Base-by-base conservation (phyloP, 1,140 invertebrate genomes). In the Drosophila orosa region DNA sequence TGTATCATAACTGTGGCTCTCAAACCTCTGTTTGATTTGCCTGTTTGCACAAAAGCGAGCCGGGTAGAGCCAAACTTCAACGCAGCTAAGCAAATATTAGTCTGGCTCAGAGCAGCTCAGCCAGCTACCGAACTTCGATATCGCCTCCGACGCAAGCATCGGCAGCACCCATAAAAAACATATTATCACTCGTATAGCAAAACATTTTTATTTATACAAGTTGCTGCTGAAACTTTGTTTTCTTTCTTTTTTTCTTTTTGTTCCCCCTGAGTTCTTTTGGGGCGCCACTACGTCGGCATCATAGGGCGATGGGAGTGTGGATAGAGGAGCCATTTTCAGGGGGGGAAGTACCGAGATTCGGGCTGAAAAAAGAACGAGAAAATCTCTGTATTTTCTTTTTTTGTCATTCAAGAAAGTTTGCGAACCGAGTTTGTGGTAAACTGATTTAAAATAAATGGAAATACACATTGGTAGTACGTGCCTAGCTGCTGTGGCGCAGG, bases 81-180 rank as follows among this genome's bases (percentile, higher is more conserved):
- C 69, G 86, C 82, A 86, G 83, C 83, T 86, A 86, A 79, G 59
- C 82, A 79, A 86, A 86, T 86, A 86, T 86, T 86, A 79, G 50
- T 54, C 54, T 44, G 86, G 83, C 78, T 87, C 82, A 79, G 60
- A 61, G 61, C 61, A 52, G 76, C 48, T 63, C 55, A 57, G 62
- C 47, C 45, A 66, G 61, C 47, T 33, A 57, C 31, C 65, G 65
- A 71, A 71, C 67, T 71, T 55, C 65, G n/a, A 40, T 60, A 42
- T 56, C 35, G 22, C 22, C 22, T 17, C 31, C 15, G 15, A 31
- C 44, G 19, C 24, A 29, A 42, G 48, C 67, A 68, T 68, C 63
- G 22, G 40, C 39, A 56, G 67, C 33, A 66, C 35, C 60, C 50
- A 58, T 69, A 57, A 57, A 71, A 57, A 71, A 47, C 66, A 58